Percentiles rank a stretch among this genome's conserved stretches.
phyloP scores from a whole-genome alignment of 2,888 invertebrate species.

The Tachina grossa region DNA sequence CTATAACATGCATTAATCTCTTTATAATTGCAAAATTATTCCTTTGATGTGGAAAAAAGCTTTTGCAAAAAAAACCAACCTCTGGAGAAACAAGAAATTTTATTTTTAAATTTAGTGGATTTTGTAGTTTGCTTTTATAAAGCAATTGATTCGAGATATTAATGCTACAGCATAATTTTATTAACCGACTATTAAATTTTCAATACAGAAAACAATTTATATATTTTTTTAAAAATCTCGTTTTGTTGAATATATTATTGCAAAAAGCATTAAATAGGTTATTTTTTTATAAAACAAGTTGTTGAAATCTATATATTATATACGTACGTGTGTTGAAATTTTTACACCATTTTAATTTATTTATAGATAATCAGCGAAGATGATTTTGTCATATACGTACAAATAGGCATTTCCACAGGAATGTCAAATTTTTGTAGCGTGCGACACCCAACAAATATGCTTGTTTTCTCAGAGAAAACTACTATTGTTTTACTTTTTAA shows the following conservation, averaged over 20 bases:
- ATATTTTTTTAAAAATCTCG: not conserved
- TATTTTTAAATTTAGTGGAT: constrained; percentile 56
- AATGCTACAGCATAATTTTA: not conserved
- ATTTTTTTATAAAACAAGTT: too few species aligned
- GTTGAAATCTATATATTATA: too few species aligned
- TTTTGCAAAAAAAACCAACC: not conserved
- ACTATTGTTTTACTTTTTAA: too few species aligned
- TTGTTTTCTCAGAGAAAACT: too few species aligned
- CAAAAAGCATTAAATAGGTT: too few species aligned
- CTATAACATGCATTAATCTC: constrained; percentile 77
- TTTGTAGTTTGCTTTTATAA: constrained; percentile 22
- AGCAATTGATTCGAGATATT: constrained; percentile 31
- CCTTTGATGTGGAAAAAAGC: constrained; percentile 45
- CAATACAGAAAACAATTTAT: not conserved
- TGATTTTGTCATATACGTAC: too few species aligned
- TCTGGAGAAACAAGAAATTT: constrained; percentile 31
- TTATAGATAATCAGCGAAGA: too few species aligned
- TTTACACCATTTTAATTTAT: too few species aligned
- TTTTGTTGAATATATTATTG: not conserved
- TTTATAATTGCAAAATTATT: constrained; percentile 80
- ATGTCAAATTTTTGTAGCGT: too few species aligned
- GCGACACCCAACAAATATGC: too few species aligned
- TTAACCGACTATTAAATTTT: not conserved
- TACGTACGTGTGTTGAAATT: too few species aligned
- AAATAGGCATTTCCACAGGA: too few species aligned